Conservation (phyloP, 2,113 vertebrate genomes). For the Phoenicopterus ruber region DNA sequence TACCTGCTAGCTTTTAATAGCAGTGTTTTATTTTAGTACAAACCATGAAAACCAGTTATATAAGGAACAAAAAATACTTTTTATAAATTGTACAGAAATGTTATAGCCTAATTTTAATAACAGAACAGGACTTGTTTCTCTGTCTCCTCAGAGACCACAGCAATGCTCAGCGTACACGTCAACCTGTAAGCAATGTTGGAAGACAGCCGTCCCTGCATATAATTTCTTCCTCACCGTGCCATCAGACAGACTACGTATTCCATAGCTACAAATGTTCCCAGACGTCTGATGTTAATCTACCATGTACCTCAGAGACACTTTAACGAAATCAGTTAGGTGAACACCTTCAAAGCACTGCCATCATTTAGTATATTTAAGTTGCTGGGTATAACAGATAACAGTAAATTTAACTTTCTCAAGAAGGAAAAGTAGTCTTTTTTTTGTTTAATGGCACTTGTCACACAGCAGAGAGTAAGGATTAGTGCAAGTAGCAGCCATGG, state of each 20-base stretch:
- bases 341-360: not conserved
- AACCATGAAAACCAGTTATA: not conserved
- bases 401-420: not conserved
- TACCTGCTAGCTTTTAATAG: not conserved
- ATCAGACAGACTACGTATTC: not conserved
- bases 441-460: not conserved
- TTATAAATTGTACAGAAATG: not conserved
- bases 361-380: not conserved
- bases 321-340: not conserved
- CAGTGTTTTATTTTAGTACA: not conserved
- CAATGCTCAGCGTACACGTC: not conserved
- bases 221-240: not conserved
- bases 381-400: not conserved
- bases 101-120: not conserved
- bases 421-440: not conserved
- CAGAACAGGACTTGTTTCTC: not conserved
- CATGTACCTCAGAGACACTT: not conserved
- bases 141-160: not conserved
- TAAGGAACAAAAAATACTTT: not conserved
- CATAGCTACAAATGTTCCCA: not conserved
- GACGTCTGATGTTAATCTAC: not conserved
- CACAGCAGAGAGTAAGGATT: not conserved
- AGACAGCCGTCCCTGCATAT: not conserved
- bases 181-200: not conserved
- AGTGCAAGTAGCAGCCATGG: not conserved